Evolutionary conservation across 1,140 invertebrate genomes (phyloP), one percentile per base, ranked within the genome.

Genomic region (Dendrolimus kikuchii): DNA sequence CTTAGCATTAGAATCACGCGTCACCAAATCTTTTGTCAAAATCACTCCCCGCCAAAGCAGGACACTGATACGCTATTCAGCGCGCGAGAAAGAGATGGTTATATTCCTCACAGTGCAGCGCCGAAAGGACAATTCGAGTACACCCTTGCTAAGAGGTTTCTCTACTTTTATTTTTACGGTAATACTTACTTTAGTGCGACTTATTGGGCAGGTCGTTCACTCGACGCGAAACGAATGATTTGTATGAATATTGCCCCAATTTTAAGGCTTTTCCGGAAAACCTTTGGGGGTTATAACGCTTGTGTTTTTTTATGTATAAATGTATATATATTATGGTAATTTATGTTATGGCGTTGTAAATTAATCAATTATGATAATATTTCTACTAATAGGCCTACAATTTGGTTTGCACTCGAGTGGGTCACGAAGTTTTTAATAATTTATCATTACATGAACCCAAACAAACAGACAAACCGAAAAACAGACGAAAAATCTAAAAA

Each of bases 131-230:
- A 62, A 64, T 67, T 68, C 53, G 51, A 39, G 60, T 60, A 59
- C 55, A 59, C 50, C 52, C 54, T 46, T 50, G 48, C 43, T 66
- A 64, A 68, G 57, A 71, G 68, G 68, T 71, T 71, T 57, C 23
- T 23, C 55, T 9, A 65, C 63, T 68, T 64, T 71, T 69, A 71
- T 66, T 71, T 71, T 71, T 71, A 71, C 61, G 62, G 69, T 68
- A 68, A 68, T 71, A 58, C 60, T 48, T 60, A 59, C 45, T 60
- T 60, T 52, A 40, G 53, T 47, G 53, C 49, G 45, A 68, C 57
- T 64, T 68, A 68, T 62, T 65, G 60, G 66, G 51, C 47, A 51
- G 42, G 55, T 55, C 47, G 49, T 23, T 23, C 23, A 23, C 23
- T 23, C 23, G 23, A 23, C 1, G 1, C 57, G 57, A 55, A 62